Evolutionary conservation across 2,113 vertebrate genomes (phyloP).

Genomic region (Callaeas wilsoni): DNA sequence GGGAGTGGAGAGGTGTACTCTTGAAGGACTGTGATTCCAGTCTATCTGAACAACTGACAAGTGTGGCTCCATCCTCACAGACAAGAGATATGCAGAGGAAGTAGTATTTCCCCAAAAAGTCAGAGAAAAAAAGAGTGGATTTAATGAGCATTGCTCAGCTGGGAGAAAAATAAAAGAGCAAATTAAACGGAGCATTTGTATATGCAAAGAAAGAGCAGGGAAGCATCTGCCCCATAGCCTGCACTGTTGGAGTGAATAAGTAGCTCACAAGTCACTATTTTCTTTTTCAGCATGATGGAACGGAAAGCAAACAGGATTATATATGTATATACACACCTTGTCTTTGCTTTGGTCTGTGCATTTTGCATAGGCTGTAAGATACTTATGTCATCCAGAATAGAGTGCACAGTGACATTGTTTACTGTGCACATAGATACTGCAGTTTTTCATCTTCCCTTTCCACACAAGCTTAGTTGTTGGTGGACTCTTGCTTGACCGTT

Average conservation of each 20-base stretch:
- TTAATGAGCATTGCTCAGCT: not conserved
- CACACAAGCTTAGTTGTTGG: not conserved
- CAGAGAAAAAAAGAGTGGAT: not conserved
- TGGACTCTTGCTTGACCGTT: not conserved
- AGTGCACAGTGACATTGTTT: not conserved
- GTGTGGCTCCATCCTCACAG: not conserved
- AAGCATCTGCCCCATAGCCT: not conserved
- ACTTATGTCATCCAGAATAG: not conserved
- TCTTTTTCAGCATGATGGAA: not conserved
- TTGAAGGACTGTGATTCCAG: not conserved
- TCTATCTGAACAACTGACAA: not conserved
- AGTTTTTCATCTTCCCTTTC: not conserved
- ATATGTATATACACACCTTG: not conserved
- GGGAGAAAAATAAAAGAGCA: constrained; percentile 2
- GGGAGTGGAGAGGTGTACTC: not conserved
- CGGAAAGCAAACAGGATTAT: not conserved
- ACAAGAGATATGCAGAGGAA: not conserved
- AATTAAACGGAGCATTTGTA: not conserved
- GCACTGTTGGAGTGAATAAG: not conserved
- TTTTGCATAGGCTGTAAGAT: not conserved
- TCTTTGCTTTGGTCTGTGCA: not conserved
- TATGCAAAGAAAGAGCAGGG: not conserved
- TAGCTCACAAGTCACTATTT: not conserved
- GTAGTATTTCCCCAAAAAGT: constrained; percentile 3
- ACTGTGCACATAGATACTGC: not conserved